Conservation (phyloP, 2,888 invertebrate species). For the Pseudoips prasinana region DNA sequence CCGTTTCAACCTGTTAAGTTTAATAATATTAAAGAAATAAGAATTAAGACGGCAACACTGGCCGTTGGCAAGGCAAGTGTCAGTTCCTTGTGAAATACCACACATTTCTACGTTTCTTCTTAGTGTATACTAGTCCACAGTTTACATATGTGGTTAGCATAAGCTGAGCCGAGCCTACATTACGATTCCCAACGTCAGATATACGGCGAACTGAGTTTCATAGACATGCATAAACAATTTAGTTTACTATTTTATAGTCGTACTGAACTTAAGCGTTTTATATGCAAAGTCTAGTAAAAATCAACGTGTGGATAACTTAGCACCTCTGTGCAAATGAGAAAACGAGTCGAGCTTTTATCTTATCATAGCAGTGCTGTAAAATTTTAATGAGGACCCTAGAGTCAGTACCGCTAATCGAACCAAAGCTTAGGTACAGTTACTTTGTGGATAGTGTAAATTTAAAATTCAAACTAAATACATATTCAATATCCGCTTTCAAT, state of each 20-base stretch:
- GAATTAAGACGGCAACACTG: no score
- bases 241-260: no score
- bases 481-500: constrained; percentile 15
- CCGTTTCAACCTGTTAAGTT: no score
- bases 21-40: no score
- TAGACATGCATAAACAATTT: no score
- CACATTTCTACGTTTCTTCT: constrained; percentile 32
- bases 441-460: constrained; percentile 38
- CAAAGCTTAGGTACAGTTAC: constrained; percentile 54
- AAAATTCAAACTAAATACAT: constrained; percentile 39
- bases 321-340: constrained; percentile 32
- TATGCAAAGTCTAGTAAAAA: background rate
- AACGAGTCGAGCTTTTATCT: constrained; percentile 42
- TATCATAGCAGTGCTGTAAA: constrained; percentile 57
- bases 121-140: constrained; percentile 15
- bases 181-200: no score
- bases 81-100: constrained; percentile 48
- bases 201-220: no score
- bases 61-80: constrained; percentile 31
- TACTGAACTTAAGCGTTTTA: no score
- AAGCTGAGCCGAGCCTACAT: no score
- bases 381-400: constrained; percentile 62
- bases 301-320: constrained; percentile 32
- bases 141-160: constrained; percentile 23
- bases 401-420: constrained; percentile 58